Evolutionary conservation across 2,797 vertebrate genomes (phyloP).

Genomic region (Melanogrammus aeglefinus): DNA sequence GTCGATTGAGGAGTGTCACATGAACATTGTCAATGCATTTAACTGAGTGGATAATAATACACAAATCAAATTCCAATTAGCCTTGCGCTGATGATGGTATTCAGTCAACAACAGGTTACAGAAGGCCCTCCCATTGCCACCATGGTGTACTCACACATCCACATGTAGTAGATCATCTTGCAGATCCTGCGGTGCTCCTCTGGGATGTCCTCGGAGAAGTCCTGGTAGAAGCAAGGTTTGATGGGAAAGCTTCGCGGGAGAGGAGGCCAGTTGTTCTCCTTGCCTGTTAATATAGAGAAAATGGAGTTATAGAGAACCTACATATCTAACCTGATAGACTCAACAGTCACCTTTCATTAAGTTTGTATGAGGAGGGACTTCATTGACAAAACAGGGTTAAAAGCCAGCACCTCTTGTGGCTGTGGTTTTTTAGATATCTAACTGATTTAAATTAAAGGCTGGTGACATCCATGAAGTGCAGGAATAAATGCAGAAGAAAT

Average conservation of each 20-base stretch:
- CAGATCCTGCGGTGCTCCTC: conserved; percentile 83
- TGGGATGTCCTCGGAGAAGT: conserved; percentile 92
- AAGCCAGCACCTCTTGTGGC: too few relatives aligned
- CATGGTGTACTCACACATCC: conserved; percentile 88
- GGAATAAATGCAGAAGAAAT: conserved; percentile 7
- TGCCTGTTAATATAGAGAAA: conserved; percentile 66
- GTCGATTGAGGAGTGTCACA: background rate
- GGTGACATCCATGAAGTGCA: too few relatives aligned
- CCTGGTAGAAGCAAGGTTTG: conserved; percentile 96
- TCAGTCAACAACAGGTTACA: background rate
- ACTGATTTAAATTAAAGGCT: background rate
- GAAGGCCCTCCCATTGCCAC: background rate
- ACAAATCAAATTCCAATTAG: background rate
- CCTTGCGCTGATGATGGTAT: too few relatives aligned
- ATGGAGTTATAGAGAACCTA: background rate
- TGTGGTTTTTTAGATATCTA: too few relatives aligned
- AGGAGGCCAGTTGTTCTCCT: conserved; percentile 94
- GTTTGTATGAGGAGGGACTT: background rate
- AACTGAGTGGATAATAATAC: background rate
- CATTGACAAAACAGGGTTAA: background rate
- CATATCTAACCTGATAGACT: background rate
- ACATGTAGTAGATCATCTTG: conserved; percentile 97
- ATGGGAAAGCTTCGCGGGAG: conserved; percentile 87
- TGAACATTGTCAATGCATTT: too few relatives aligned
- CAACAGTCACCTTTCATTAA: background rate